phyloP scores from a whole-genome alignment of 2,888 invertebrate species.

The Cremastinae sp. region DNA sequence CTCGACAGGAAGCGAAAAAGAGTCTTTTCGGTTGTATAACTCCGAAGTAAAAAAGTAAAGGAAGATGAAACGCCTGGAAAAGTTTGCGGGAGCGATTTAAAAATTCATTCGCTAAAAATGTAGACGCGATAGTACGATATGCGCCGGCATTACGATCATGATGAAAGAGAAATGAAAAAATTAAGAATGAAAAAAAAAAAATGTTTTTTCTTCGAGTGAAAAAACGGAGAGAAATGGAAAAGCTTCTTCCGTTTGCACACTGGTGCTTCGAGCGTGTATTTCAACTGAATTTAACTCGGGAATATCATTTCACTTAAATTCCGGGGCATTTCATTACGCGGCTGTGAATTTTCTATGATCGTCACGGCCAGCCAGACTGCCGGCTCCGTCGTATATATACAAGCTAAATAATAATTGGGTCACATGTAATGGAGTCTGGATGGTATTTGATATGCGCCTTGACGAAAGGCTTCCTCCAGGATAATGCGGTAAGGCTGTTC shows the following conservation, averaged over 20 bases:
- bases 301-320: no score
- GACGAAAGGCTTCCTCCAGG: conserved; percentile 14
- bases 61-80: not conserved
- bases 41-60: not conserved
- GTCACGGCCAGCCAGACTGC: not conserved
- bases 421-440: conserved; percentile 24
- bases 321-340: not conserved
- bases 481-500: conserved; percentile 36
- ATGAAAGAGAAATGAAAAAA: not conserved
- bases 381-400: not conserved
- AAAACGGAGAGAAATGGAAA: not conserved
- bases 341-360: not conserved
- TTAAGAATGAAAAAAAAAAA: not conserved
- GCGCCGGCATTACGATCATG: conserved; percentile 12
- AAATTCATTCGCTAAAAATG: not conserved
- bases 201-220: not conserved
- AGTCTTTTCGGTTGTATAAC: conserved; percentile 8
- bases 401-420: conserved; percentile 33
- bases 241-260: not conserved
- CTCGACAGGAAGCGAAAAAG: conserved; percentile 3
- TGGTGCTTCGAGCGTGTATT: no score
- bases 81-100: not conserved
- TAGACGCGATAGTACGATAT: not conserved
- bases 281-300: no score
- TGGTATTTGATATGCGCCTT: conserved; percentile 40